A percentile compares a stretch with the other conserved stretches of the same genome.
These are phyloP conservation scores for Drosophila equinoxialis DNA, from an alignment of 1,140 invertebrate species.

Conservation along the genomic window DNA sequence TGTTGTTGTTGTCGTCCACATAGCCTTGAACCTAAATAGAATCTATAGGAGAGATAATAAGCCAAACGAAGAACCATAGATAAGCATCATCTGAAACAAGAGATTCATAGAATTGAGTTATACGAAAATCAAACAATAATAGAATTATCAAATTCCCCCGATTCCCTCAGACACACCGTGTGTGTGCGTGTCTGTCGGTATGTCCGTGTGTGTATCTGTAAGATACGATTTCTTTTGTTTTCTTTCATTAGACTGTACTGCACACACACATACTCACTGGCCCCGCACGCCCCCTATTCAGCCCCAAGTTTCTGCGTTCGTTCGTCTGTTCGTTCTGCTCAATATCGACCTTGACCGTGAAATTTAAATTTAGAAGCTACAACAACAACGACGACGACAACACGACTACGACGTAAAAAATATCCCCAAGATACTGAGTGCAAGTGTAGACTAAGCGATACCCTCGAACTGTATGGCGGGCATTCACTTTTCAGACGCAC, in stretches of 20 bases:
- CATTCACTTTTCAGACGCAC: no score
- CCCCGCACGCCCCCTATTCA: not conserved
- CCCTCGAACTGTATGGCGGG: not conserved
- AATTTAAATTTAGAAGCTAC: slow-evolving; percentile 76
- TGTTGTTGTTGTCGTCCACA: slow-evolving; percentile 6
- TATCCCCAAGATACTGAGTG: slow-evolving; percentile 5
- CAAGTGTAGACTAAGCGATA: not conserved
- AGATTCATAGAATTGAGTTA: slow-evolving; percentile 9
- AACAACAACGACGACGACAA: slow-evolving; percentile 18
- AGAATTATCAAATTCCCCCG: slow-evolving; percentile 37
- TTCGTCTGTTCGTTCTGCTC: slow-evolving; percentile 31
- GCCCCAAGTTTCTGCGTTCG: not conserved
- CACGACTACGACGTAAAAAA: slow-evolving; percentile 71
- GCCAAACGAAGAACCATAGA: not conserved
- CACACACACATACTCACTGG: not conserved
- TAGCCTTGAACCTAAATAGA: slow-evolving; percentile 45
- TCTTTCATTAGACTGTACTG: slow-evolving; percentile 55
- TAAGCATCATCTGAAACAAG: slow-evolving; percentile 5
- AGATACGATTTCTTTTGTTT: slow-evolving; percentile 57
- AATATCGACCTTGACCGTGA: slow-evolving; percentile 76
- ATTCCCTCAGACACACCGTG: not conserved
- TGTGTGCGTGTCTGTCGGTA: not conserved
- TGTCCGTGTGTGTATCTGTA: slow-evolving; percentile 33
- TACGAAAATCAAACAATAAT: slow-evolving; percentile 18
- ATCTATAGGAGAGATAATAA: slow-evolving; percentile 32